phyloP scores from a whole-genome alignment of 2,797 vertebrate species.

The Triplophysa yarkandensis region DNA sequence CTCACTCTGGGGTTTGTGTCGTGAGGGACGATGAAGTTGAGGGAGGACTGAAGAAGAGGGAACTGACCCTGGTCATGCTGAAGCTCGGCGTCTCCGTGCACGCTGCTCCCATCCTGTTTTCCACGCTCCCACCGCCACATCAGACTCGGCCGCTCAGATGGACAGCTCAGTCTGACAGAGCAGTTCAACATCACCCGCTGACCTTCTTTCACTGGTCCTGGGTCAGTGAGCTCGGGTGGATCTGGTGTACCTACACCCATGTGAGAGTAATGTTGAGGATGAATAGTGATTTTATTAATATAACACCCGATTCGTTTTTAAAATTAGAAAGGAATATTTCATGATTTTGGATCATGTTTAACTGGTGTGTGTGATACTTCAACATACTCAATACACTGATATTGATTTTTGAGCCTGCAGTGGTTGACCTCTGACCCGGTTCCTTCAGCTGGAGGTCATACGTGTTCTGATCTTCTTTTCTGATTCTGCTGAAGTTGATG shows the following conservation, averaged over 20 bases:
- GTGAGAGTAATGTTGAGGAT: neutral
- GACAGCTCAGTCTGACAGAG: slow-evolving; percentile 71
- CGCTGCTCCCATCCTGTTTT: slow-evolving; percentile 48
- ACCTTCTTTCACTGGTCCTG: slow-evolving; percentile 67
- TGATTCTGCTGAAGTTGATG: slow-evolving; percentile 68
- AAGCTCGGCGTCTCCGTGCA: slow-evolving; percentile 30
- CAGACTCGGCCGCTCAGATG: slow-evolving; percentile 67
- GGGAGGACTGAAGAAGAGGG: slow-evolving; percentile 59
- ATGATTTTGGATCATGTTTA: no score
- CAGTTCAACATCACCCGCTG: slow-evolving; percentile 76
- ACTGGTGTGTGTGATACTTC: neutral
- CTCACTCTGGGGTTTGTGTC: slow-evolving; percentile 68
- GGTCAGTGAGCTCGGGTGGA: slow-evolving; percentile 69
- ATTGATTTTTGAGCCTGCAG: slow-evolving; percentile 56
- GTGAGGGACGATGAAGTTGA: slow-evolving; percentile 71
- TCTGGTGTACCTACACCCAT: slow-evolving; percentile 65
- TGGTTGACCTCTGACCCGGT: slow-evolving; percentile 62
- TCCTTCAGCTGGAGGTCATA: slow-evolving; percentile 74
- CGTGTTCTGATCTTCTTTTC: slow-evolving; percentile 59
- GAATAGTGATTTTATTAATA: neutral
- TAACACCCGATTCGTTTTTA: no score
- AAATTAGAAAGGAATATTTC: no score
- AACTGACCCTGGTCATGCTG: slow-evolving; percentile 51
- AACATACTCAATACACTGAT: slow-evolving; percentile 71
- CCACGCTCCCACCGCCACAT: slow-evolving; percentile 73